A percentile compares a stretch with the other conserved stretches of the same genome.
These are phyloP conservation scores for Pseudomugil gertrudae DNA, from an alignment of 2,797 vertebrate genomes.

Conservation along the genomic window DNA sequence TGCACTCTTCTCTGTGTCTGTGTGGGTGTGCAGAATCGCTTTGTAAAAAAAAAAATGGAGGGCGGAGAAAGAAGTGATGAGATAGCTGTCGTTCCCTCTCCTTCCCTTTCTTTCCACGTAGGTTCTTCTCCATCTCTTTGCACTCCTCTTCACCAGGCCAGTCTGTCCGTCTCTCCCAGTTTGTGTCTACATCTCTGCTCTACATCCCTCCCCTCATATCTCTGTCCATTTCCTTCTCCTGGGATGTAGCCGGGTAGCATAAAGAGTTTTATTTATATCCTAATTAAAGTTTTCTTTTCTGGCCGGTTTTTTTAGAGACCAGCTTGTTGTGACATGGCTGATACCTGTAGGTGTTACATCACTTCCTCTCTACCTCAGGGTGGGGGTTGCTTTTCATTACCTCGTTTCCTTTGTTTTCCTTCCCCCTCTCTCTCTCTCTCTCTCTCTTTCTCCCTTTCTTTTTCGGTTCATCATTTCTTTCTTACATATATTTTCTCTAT, in stretches of 20 bases:
- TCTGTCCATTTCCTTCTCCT: constrained; percentile 60
- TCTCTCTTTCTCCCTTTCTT: not conserved
- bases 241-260: constrained; percentile 50
- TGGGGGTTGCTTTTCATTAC: constrained; percentile 79
- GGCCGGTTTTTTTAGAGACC: constrained; percentile 53
- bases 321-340: constrained; percentile 61
- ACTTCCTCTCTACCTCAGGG: constrained; percentile 73
- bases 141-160: constrained; percentile 64
- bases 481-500: constrained; percentile 86
- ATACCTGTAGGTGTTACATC: constrained; percentile 69
- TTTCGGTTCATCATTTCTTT: constrained; percentile 82
- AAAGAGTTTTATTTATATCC: too few species aligned
- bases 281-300: constrained; percentile 47
- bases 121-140: constrained; percentile 59
- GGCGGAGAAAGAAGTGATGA: constrained; percentile 58
- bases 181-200: constrained; percentile 58
- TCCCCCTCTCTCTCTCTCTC: constrained; percentile 35
- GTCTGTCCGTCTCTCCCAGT: constrained; percentile 67
- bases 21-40: constrained; percentile 58
- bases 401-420: constrained; percentile 69
- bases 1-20: constrained; percentile 65
- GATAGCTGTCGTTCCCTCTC: constrained; percentile 57
- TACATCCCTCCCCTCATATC: constrained; percentile 53
- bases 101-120: constrained; percentile 33
- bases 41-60: constrained; percentile 37